Conservation (phyloP, 2,113 vertebrate species). For the Spheniscus mendiculus region DNA sequence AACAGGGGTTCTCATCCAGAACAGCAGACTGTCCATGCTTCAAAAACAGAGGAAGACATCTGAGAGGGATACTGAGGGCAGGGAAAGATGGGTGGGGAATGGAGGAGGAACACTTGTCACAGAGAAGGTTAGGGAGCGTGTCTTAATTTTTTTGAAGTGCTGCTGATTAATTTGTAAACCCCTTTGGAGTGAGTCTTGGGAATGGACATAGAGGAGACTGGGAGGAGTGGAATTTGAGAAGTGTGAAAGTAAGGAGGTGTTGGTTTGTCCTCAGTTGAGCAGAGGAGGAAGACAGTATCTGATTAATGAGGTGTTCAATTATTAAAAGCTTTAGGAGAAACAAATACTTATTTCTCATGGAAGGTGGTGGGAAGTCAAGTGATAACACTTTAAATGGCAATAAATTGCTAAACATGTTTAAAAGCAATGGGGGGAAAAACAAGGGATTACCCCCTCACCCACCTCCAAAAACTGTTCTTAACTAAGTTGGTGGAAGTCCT, state of each 20-base stretch:
- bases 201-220: not conserved
- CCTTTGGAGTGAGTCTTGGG: not conserved
- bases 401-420: not conserved
- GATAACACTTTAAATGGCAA: not conserved
- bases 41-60: not conserved
- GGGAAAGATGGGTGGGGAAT: not conserved
- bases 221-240: not conserved
- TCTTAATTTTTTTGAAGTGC: not conserved
- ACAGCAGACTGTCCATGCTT: not conserved
- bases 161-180: not conserved
- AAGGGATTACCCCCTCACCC: not conserved
- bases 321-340: not conserved
- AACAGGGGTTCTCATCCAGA: not conserved
- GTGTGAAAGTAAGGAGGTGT: not conserved
- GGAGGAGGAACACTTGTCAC: not conserved
- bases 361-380: not conserved
- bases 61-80: not conserved
- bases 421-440: not conserved
- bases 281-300: not conserved
- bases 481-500: not conserved
- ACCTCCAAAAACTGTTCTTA: not conserved
- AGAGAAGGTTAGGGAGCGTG: not conserved
- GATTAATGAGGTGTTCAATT: not conserved
- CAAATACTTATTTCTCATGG: not conserved
- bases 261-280: not conserved